These are phyloP conservation scores for Drosophila baimaii DNA, from an alignment of 1,140 invertebrate genomes.

Conservation along the genomic window DNA sequence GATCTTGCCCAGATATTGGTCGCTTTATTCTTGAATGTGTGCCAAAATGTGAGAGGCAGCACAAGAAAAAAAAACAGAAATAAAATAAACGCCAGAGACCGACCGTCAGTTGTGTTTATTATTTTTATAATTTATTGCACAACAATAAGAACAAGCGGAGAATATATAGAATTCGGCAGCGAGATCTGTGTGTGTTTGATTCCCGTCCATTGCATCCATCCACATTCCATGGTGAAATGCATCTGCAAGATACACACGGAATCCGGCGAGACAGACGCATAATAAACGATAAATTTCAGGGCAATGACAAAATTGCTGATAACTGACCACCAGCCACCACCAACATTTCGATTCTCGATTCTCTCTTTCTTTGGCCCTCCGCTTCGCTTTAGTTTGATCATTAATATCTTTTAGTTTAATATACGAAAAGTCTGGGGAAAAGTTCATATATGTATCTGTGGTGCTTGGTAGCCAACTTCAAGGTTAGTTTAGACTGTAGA, in stretches of 20 bases:
- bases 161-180: constrained; percentile 4
- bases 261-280: constrained; percentile 47
- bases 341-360: constrained; percentile 60
- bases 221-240: constrained; percentile 58
- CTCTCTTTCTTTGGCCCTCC: constrained; percentile 16
- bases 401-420: constrained; percentile 40
- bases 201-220: constrained; percentile 17
- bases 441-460: constrained; percentile 34
- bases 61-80: constrained; percentile 15
- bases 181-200: constrained; percentile 28
- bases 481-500: constrained; percentile 45
- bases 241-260: constrained; percentile 64
- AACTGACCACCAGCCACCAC: constrained; percentile 51
- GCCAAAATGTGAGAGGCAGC: constrained; percentile 56
- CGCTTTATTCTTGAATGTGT: constrained; percentile 53
- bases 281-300: constrained; percentile 74
- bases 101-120: constrained; percentile 64
- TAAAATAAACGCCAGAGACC: constrained; percentile 15
- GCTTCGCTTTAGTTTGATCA: constrained; percentile 30
- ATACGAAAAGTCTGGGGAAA: constrained; percentile 29
- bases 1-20: constrained; percentile 43
- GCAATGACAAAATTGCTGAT: constrained; percentile 81
- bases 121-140: constrained; percentile 71
- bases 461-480: constrained; percentile 47
- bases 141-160: constrained; percentile 40